phyloP scores from a whole-genome alignment of 2,797 vertebrate genomes.

The Margarornis squamiger region DNA sequence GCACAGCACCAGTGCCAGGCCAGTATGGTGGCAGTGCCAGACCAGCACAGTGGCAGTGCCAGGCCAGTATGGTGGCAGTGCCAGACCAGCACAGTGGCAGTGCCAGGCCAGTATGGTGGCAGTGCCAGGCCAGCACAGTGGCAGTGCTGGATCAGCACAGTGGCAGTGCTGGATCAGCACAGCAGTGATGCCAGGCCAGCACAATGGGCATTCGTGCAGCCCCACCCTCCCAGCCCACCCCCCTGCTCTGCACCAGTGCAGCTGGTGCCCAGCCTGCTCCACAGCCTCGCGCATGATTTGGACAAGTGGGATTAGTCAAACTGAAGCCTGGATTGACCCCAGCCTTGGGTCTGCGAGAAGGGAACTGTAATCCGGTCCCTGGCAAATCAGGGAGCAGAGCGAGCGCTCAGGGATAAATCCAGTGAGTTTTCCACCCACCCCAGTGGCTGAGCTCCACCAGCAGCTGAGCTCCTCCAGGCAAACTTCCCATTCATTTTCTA shows the following conservation, averaged over 20 bases:
- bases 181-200: not conserved
- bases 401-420: not conserved
- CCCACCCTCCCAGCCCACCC: not conserved
- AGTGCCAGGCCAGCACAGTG: not conserved
- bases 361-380: not conserved
- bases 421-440: not conserved
- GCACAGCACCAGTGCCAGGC: rapidly evolving
- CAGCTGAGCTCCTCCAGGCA: not conserved
- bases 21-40: not conserved
- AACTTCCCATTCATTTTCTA: not conserved
- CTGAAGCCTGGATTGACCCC: not conserved
- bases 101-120: not conserved
- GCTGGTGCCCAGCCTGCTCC: not conserved
- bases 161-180: not conserved
- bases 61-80: not conserved
- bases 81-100: no score
- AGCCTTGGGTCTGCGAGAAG: not conserved
- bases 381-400: not conserved
- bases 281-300: not conserved
- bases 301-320: not conserved
- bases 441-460: not conserved
- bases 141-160: not conserved
- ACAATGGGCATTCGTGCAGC: rapidly evolving
- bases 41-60: not conserved
- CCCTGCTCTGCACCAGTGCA: not conserved